phyloP scores from a whole-genome alignment of 2,797 vertebrate genomes.

The Oophaga sylvatica region DNA sequence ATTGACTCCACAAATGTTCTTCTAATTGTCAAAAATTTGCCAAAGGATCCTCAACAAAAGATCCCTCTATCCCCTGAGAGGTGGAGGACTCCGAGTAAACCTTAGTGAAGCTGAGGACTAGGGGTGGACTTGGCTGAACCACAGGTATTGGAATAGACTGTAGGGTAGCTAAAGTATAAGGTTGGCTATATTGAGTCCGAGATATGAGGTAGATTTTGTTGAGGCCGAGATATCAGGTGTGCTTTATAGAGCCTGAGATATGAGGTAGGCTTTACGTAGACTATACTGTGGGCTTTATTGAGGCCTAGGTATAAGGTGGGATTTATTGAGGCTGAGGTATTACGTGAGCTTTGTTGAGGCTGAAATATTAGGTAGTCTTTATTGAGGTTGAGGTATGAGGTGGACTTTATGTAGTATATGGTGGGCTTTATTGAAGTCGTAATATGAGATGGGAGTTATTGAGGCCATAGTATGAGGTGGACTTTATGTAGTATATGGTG shows the following conservation, averaged over 20 bases:
- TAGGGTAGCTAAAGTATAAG: background rate
- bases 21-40: conserved; percentile 30
- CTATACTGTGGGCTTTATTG: background rate
- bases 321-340: background rate
- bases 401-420: background rate
- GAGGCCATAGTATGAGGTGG: background rate
- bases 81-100: background rate
- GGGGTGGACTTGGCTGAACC: no score
- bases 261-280: background rate
- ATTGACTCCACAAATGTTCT: background rate
- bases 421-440: background rate
- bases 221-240: background rate
- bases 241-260: background rate
- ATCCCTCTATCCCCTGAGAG: background rate
- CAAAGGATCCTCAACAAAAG: conserved; percentile 27
- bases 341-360: background rate
- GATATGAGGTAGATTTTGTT: background rate
- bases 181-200: background rate
- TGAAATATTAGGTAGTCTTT: background rate
- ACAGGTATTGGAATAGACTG: no score
- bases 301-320: background rate
- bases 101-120: background rate
- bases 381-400: background rate
- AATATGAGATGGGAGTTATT: background rate
- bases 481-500: background rate